These are phyloP conservation scores for Prunella fulvescens DNA, from an alignment of 2,113 vertebrate genomes.

Conservation along the genomic window DNA sequence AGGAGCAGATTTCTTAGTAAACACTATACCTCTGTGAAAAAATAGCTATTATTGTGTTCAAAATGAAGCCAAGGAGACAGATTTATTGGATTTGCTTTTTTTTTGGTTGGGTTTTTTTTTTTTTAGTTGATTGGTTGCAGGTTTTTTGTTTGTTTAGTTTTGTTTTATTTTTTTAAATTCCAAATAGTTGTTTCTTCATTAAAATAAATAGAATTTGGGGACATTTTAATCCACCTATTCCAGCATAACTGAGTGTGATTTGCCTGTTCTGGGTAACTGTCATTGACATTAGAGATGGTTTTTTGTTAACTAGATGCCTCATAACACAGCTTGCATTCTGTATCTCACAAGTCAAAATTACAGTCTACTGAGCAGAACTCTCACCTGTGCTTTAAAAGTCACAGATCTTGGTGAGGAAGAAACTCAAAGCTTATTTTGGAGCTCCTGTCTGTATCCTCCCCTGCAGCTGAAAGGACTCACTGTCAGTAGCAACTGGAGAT, in stretches of 20 bases:
- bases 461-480: neutral
- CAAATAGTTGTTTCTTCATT: neutral
- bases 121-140: neutral
- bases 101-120: neutral
- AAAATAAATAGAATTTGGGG: neutral
- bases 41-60: neutral
- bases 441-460: neutral
- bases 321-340: neutral
- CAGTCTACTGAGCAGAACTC: neutral
- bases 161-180: neutral
- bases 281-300: neutral
- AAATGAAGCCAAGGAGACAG: neutral
- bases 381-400: neutral
- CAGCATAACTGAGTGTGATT: neutral
- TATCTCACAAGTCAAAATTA: neutral
- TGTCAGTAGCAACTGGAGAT: neutral
- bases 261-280: neutral
- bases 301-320: neutral
- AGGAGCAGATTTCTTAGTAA: slow-evolving; percentile 36
- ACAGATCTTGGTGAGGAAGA: neutral
- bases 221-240: neutral
- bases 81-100: neutral
- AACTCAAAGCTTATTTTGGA: neutral
- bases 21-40: neutral
- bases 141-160: too few species aligned